Base-by-base conservation (phyloP, 53 echinoderm and acorn worm genomes). In the Patiria pectinifera region DNA sequence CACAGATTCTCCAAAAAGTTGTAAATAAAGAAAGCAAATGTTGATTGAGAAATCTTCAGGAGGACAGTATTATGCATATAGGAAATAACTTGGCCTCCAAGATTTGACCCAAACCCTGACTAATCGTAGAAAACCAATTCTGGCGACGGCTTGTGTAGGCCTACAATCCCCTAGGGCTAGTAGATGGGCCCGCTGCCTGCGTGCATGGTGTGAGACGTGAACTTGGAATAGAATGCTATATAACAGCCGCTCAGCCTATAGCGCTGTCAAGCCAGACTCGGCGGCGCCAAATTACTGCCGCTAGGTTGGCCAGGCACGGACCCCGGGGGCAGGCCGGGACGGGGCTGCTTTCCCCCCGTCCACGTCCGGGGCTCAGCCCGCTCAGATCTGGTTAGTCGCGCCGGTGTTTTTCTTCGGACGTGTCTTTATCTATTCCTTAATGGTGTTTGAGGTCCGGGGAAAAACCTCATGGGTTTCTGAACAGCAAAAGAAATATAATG, bases 241-340 rank as follows among this genome's bases (percentile, higher is more conserved):
- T n/a, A 58, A 53, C 87, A 76, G 59, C 59, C 53, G 59, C 23
- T 25, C n/a, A 76, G 49, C 21, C 35, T 49, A 44, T 12, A 18
- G 76, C 24, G 45, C 43, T 21, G 79, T 22, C 76, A 14, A 15
- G 76, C 16, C 89, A 89, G 89, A 89, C 89, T 89, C 59, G 60
- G 46, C 63, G 89, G 89, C 89, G 89, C 89, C 89, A 61, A 9
- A 89, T 89, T 89, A 89, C 78, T 89, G 89, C 89, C 89, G 79
- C 49, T 58, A 89, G 89, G 89, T 62, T 89, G 78, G 62, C 59
- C 89, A 7, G 78, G 80, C 13, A 78, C 46, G 79, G 89, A 43
- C 89, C 89, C 79, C 35, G 62, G 89, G 89, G 89, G 74, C 74
- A 74, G 4, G 74, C 22, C 66, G 74, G 74, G 74, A n/a, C 74